Evolutionary conservation across 2,797 vertebrate genomes (phyloP).

Genomic region (Pseudochromis fuscus): DNA sequence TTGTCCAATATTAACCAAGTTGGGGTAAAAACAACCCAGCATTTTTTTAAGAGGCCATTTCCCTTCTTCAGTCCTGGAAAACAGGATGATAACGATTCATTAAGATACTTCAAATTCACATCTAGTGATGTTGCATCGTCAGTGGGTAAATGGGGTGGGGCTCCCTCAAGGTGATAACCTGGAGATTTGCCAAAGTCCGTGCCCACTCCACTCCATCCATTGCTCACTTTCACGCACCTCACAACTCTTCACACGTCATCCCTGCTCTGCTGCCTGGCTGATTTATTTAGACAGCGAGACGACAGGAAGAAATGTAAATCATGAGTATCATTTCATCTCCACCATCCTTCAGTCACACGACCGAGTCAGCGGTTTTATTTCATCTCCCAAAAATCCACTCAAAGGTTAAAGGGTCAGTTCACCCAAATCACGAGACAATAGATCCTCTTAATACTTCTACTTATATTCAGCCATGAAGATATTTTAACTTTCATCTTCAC

Average conservation of each 20-base stretch:
- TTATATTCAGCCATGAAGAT: not conserved
- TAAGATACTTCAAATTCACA: constrained; percentile 11
- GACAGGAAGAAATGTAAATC: constrained; percentile 20
- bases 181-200: not conserved
- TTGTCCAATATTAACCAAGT: too few relatives aligned
- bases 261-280: constrained; percentile 1
- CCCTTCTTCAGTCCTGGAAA: too few relatives aligned
- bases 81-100: constrained; percentile 6
- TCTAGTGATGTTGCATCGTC: not conserved
- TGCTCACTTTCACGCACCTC: constrained; percentile 13
- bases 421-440: not conserved
- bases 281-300: constrained; percentile 54
- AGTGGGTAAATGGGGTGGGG: not conserved
- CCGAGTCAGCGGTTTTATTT: constrained; percentile 1
- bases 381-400: constrained; percentile 1
- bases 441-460: not conserved
- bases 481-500: not conserved
- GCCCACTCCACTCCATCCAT: too few relatives aligned
- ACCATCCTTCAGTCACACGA: not conserved
- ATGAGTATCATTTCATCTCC: constrained; percentile 1
- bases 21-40: too few relatives aligned
- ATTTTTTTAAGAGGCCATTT: too few relatives aligned
- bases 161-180: constrained; percentile 14
- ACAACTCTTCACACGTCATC: not conserved
- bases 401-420: constrained; percentile 22